phyloP scores from a whole-genome alignment of 1,140 invertebrate genomes.

The Scaptomyza montana region DNA sequence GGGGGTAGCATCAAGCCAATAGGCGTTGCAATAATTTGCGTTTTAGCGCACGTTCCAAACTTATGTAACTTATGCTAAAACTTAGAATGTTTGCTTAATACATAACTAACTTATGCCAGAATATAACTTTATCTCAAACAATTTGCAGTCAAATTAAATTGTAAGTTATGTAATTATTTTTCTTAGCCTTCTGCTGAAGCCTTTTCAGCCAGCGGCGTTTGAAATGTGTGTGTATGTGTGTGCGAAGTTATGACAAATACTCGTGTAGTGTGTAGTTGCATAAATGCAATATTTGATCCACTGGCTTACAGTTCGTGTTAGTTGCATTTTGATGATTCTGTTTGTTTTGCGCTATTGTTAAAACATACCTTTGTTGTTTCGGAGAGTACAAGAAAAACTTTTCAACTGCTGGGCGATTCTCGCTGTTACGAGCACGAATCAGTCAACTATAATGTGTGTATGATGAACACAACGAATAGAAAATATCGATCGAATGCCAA shows the following conservation, averaged over 20 bases:
- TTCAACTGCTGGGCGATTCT: constrained; percentile 64
- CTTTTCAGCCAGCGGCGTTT: constrained; percentile 57
- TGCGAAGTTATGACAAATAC: constrained; percentile 59
- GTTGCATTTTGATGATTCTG: constrained; percentile 41
- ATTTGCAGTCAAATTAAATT: constrained; percentile 37
- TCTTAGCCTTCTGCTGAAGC: constrained; percentile 56
- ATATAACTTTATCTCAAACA: constrained; percentile 40
- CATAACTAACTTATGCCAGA: constrained; percentile 57
- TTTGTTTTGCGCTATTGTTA: constrained; percentile 34
- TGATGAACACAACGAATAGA: constrained; percentile 11
- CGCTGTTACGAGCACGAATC: constrained; percentile 57
- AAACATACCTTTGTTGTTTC: constrained; percentile 78
- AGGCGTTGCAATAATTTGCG: constrained; percentile 34
- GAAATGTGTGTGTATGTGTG: constrained; percentile 40
- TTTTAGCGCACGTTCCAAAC: constrained; percentile 42
- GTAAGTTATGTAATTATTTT: constrained; percentile 71
- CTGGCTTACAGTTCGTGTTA: constrained; percentile 64
- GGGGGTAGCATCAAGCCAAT: constrained; percentile 24
- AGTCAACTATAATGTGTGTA: constrained; percentile 41
- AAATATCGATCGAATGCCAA: constrained; percentile 51
- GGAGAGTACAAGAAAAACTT: constrained; percentile 74
- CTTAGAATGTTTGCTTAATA: constrained; percentile 44
- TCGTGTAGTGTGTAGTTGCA: constrained; percentile 50
- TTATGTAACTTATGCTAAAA: constrained; percentile 58
- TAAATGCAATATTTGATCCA: constrained; percentile 49